Evolutionary conservation across 2,113 vertebrate genomes (phyloP).

Genomic region (Channa argus): DNA sequence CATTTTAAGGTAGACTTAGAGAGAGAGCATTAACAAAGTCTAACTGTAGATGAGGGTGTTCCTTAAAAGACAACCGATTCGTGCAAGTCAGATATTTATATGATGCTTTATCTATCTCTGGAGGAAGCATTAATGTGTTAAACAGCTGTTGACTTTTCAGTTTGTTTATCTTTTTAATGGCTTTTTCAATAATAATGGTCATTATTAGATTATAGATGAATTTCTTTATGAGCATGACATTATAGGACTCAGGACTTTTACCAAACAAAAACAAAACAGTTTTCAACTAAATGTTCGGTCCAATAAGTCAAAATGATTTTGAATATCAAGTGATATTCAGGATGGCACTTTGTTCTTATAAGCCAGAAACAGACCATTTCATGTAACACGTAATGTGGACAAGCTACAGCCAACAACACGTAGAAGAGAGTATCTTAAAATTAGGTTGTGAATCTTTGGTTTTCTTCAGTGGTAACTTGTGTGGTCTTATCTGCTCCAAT

Average conservation of each 20-base stretch:
- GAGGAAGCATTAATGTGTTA: constrained; percentile 7
- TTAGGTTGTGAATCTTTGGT: too few relatives aligned
- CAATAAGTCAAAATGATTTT: not conserved
- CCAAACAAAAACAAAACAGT: not conserved
- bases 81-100: constrained; percentile 47
- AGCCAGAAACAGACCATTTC: too few relatives aligned
- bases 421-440: too few relatives aligned
- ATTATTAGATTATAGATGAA: not conserved
- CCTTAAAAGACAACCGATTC: constrained; percentile 68
- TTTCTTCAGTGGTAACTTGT: too few relatives aligned
- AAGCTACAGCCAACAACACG: too few relatives aligned
- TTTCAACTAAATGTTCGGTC: not conserved
- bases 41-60: constrained; percentile 13
- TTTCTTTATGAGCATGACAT: not conserved
- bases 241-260: not conserved
- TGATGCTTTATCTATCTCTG: constrained; percentile 26
- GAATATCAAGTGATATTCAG: too few relatives aligned
- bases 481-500: too few relatives aligned
- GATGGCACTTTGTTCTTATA: too few relatives aligned
- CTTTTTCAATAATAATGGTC: not conserved
- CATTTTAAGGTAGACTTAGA: constrained; percentile 73
- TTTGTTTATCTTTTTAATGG: not conserved
- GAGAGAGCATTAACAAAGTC: constrained; percentile 3
- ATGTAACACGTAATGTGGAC: too few relatives aligned
- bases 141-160: not conserved